Conservation (phyloP, 1,140 invertebrate genomes). For the Cecropterus lyciades region DNA sequence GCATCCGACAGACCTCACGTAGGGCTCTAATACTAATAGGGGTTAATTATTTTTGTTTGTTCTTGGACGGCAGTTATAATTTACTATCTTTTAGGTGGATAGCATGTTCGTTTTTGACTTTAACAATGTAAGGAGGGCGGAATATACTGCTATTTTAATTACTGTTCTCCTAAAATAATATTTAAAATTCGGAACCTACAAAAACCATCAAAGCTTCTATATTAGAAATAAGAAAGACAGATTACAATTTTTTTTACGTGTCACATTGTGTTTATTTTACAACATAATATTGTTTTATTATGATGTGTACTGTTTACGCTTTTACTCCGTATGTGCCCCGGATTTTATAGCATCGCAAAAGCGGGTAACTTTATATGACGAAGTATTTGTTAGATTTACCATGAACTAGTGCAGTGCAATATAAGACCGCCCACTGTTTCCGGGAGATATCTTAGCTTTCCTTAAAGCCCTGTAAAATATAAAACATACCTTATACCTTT, state of each 20-base stretch:
- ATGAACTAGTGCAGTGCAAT: conserved; percentile 33
- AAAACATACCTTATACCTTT: not conserved
- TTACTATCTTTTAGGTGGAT: no score
- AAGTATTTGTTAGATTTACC: conserved; percentile 40
- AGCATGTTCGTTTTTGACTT: no score
- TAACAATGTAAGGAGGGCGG: no score
- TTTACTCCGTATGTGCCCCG: conserved; percentile 10
- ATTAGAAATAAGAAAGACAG: no score
- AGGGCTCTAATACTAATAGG: no score
- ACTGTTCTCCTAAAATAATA: no score
- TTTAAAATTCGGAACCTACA: no score
- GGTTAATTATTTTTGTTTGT: no score
- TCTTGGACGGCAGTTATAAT: no score
- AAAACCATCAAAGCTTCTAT: no score
- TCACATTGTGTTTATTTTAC: conserved; percentile 13
- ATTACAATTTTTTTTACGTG: conserved; percentile 14
- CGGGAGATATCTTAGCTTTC: not conserved
- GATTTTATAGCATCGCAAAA: conserved; percentile 28
- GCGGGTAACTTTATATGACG: conserved; percentile 19
- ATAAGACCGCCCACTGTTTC: conserved; percentile 5
- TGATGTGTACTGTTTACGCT: conserved; percentile 21
- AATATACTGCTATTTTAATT: no score
- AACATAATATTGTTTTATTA: conserved; percentile 27
- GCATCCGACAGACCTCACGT: no score
- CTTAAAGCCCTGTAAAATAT: not conserved